These are phyloP conservation scores for Fukomys damarensis DNA, from an alignment of 2,113 vertebrate species.

Conservation along the genomic window DNA sequence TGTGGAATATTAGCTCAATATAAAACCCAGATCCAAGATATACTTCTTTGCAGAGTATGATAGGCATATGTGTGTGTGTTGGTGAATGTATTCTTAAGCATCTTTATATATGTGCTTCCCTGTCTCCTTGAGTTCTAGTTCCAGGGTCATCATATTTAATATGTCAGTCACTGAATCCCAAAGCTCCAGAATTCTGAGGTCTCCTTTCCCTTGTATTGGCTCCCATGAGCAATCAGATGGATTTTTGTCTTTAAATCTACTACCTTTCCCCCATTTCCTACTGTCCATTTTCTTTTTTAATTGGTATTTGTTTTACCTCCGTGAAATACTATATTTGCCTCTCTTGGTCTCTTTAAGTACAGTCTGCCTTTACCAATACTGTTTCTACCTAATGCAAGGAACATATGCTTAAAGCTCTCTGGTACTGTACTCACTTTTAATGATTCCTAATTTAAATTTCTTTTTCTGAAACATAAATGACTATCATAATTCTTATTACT, in stretches of 20 bases:
- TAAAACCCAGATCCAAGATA: background rate
- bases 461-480: background rate
- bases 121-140: background rate
- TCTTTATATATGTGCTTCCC: background rate
- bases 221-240: background rate
- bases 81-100: background rate
- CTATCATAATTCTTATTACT: background rate
- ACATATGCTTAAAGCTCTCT: background rate
- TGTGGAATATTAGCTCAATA: background rate
- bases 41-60: background rate
- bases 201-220: background rate
- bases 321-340: fast-evolving
- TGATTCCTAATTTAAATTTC: background rate
- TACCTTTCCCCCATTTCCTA: background rate
- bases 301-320: background rate
- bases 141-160: background rate
- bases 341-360: background rate
- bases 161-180: background rate
- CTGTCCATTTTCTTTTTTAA: background rate
- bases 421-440: background rate
- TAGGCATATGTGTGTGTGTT: background rate
- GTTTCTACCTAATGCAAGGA: background rate
- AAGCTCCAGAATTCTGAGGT: background rate
- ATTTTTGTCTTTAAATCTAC: background rate
- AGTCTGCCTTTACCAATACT: background rate